phyloP scores from a whole-genome alignment of 2,888 invertebrate species.

The Sphecodes monilicornis region DNA sequence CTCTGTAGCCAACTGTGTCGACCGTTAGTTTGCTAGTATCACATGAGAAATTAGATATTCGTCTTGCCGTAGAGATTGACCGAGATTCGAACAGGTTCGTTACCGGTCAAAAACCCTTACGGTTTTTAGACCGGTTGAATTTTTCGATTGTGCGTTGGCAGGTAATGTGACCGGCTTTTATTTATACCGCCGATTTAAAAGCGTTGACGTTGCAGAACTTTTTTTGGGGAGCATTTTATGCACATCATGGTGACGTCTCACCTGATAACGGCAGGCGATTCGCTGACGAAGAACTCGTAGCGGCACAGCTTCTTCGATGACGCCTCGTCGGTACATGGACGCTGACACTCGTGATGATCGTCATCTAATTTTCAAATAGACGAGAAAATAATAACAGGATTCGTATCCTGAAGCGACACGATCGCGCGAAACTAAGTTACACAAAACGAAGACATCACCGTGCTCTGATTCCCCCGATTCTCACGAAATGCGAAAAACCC shows the following conservation, averaged over 20 bases:
- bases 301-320: constrained; percentile 67
- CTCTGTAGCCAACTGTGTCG: constrained; percentile 47
- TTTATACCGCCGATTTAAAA: not conserved
- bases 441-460: not conserved
- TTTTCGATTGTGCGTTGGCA: not conserved
- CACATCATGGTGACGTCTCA: constrained; percentile 47
- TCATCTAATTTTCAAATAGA: constrained; percentile 49
- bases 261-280: constrained; percentile 58
- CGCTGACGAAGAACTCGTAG: constrained; percentile 72
- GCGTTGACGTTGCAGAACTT: not conserved
- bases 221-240: not conserved
- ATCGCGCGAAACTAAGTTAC: not conserved
- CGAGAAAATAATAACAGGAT: not conserved
- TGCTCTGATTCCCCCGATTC: not conserved
- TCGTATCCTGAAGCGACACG: not conserved
- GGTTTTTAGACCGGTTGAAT: not conserved
- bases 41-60: constrained; percentile 24
- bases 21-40: constrained; percentile 59
- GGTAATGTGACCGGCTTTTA: not conserved
- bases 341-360: constrained; percentile 68
- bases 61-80: constrained; percentile 10
- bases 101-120: not conserved
- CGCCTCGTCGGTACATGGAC: constrained; percentile 65
- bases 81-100: constrained; percentile 28
- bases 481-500: not conserved